Base-by-base conservation (phyloP, 2,113 vertebrate genomes). In the Sciurus niger region DNA sequence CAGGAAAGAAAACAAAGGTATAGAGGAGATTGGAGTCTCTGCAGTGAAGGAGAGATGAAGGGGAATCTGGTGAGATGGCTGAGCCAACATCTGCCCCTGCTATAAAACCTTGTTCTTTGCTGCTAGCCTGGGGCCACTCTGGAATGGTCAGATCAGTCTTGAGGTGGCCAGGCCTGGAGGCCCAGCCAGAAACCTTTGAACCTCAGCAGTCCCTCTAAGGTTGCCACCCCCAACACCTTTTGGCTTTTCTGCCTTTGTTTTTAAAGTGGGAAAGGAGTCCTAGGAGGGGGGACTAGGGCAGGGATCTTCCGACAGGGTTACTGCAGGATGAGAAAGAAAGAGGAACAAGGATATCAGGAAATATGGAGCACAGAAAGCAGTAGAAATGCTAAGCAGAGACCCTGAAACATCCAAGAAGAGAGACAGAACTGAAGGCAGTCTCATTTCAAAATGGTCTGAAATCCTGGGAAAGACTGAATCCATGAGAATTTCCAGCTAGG, bases 1-100 rank as follows among this genome's bases (percentile, higher is more conserved):
- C 84, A 73, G 51, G 90, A 88, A 82, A 77, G 90, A 97, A 97
- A 97, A 98, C 97, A 98, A 98, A 98, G 93, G 93, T 97, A 30
- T 20, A 82, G 76, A 11, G 72, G 89, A 95, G 97, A 95, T 53
- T 82, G 96, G 70, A 96, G 94, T 79, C 85, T 95, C 89, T 96
- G 93, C 89, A 46, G 46, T 86, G 74, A 53, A 90, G 58, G n/a
- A 96, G 84, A 93, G 90, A 97, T 97, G 85, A 98, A 97, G 97
- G 94, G 85, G 85, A 74, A 95, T 94, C 43, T 0, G n/a, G 86
- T 84, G 95, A 95, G 84, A 84, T 51, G 40, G 68, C 83, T 84
- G 74, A 88, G 20, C 48, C 53, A 91, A 95, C 98, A 98, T 96
- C 96, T 96, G 97, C 93, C 93, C 63, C 3, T 63, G 97, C 96